Evolutionary conservation across 2,797 vertebrate species (phyloP), one percentile per base, ranked within the genome.

Genomic region (Rachycentron canadum): DNA sequence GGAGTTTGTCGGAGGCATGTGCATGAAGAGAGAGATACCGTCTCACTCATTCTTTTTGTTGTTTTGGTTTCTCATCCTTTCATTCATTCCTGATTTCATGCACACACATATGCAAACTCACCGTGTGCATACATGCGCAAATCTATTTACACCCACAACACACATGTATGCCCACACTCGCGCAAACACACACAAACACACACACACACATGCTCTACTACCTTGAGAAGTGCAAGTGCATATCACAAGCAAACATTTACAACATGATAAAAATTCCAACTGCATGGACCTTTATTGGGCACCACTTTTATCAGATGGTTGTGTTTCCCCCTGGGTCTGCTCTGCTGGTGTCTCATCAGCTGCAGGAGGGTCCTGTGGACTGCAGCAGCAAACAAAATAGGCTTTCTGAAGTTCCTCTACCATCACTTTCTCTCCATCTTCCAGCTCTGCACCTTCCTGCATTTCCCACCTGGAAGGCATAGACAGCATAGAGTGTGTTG

Each of bases 381-480:
- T 81, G 78, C 91, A 86, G 82, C 80, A 73, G 78, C 83, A 80
- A 78, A 83, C 86, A 83, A 95, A 95, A 91, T 93, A 96, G 16
- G 92, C 84, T 89, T 85, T 95, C 93, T 95, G 95, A 75, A 99
- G 94, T 70, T 96, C 93, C 83, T 97, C 93, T 80, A 97, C 89
- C 91, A 97, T 95, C 61, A 76, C 69, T 85, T 93, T 95, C 86
- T 98, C 97, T 75, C 95, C 95, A 5, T 96, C 96, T 88, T 96
- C 95, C 80, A 99, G 93, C 86, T 76, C 92, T 32, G 96, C 96
- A 45, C 77, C 94, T 40, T 97, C 95, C 90, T 94, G 97, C 96
- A 97, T 96, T 92, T 99, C 98, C 97, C 98, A 99, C 89, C 98
- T 99, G 95, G 87, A 96, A 95, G 79, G 64, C 69, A 82, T 78